phyloP scores from a whole-genome alignment of 2,888 invertebrate species.

The Andrena flavipes region DNA sequence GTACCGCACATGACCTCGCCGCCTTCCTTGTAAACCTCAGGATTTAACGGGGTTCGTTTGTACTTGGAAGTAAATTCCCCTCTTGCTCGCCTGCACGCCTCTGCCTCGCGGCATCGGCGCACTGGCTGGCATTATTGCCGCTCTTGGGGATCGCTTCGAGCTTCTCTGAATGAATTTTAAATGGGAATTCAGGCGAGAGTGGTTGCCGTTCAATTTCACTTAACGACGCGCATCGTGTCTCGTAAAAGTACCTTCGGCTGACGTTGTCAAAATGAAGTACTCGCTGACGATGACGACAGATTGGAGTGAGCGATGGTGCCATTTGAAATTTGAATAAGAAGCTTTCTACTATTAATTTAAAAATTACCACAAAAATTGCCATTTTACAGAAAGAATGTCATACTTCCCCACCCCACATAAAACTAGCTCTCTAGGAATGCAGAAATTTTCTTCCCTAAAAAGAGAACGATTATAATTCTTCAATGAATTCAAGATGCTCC shows the following conservation, averaged over 20 bases:
- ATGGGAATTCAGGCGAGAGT: neutral
- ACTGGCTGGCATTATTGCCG: constrained; percentile 6
- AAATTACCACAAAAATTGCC: too few relatives aligned
- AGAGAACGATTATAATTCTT: too few relatives aligned
- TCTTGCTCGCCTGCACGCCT: neutral
- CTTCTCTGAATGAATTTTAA: neutral
- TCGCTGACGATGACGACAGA: too few relatives aligned
- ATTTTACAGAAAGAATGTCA: too few relatives aligned
- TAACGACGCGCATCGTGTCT: neutral
- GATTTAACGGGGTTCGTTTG: constrained; percentile 44
- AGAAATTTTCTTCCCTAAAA: too few relatives aligned
- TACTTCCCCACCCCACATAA: too few relatives aligned
- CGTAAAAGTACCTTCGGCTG: constrained; percentile 1
- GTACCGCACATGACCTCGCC: constrained; percentile 49
- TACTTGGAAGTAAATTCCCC: constrained; percentile 24
- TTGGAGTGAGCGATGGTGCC: too few relatives aligned
- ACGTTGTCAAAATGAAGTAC: neutral
- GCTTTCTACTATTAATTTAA: too few relatives aligned
- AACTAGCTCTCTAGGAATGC: too few relatives aligned
- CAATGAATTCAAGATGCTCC: too few relatives aligned
- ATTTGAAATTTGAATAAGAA: too few relatives aligned
- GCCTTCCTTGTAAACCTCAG: constrained; percentile 37
- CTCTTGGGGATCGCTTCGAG: neutral
- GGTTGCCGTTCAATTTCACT: neutral
- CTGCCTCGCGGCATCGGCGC: constrained; percentile 18